Evolutionary conservation across 1,140 invertebrate species (phyloP), one percentile per base, ranked within the genome.

Genomic region (Drosophila paulistorum): DNA sequence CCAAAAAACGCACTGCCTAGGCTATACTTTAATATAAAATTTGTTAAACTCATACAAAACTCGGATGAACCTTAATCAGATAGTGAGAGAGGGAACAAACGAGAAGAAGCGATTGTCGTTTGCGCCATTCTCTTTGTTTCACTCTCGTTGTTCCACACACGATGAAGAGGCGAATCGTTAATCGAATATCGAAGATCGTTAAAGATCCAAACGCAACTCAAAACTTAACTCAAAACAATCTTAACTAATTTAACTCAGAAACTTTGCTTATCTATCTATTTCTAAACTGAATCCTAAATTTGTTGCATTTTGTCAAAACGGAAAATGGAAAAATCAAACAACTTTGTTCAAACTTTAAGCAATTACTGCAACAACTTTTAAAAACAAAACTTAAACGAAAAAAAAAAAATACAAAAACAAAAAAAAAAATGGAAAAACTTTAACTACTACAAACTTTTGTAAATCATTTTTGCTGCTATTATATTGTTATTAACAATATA

Each of bases 291-390:
- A 74, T 65, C 74, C 74, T 68, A 63, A 72, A 70, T 86, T 80
- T 79, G 83, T 87, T 87, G 83, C 83, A 87, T 87, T 86, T 87
- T 85, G 81, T 77, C 81, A 80, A 51, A 51, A 83, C 71, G 72
- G 80, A 76, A 30, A 79, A 77, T 83, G 70, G 71, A 67, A 73
- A 77, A 77, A 78, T 51, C 17, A 51, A 51, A 11, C 45, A 67
- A 67, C 76, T 78, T 79, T 74, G 75, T 81, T 86, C 79, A 73
- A 86, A 87, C 70, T 73, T 65, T 68, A 79, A 60, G 76, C 76
- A 79, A 73, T 79, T 79, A 79, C 60, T 78, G 63, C 76, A 73
- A 78, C 76, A 78, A 66, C 14, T 51, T 51, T n/a, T 26, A 45
- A 51, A 51, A 51, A 11, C 45, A 48, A 48, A 48, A 45, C 42